These are phyloP conservation scores for Eriosoma lanigerum DNA, from an alignment of 1,140 invertebrate species.

Conservation along the genomic window DNA sequence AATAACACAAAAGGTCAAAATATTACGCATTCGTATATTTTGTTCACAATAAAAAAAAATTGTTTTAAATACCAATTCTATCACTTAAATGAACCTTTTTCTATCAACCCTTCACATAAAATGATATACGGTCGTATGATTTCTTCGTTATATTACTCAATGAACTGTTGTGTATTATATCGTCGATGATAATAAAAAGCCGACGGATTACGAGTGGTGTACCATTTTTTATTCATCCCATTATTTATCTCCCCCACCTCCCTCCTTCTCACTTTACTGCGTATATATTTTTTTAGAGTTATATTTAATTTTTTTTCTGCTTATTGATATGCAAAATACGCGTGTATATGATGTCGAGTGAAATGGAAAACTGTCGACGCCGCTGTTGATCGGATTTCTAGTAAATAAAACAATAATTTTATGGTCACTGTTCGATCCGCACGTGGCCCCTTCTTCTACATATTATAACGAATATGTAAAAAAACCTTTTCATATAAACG, in stretches of 20 bases:
- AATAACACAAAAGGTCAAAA: conserved; percentile 37
- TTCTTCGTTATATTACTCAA: conserved; percentile 52
- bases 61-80: conserved; percentile 45
- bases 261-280: neutral
- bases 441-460: too few species aligned
- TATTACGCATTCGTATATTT: conserved; percentile 39
- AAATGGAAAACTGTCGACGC: conserved; percentile 9
- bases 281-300: conserved; percentile 20
- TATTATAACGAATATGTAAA: too few species aligned
- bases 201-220: conserved; percentile 47
- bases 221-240: conserved; percentile 31
- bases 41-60: conserved; percentile 30
- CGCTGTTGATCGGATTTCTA: conserved; percentile 31
- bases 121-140: conserved; percentile 48
- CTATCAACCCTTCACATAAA: conserved; percentile 46
- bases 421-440: conserved; percentile 10
- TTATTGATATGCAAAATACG: conserved; percentile 51
- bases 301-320: conserved; percentile 26
- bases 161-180: conserved; percentile 48
- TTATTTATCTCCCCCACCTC: conserved; percentile 28
- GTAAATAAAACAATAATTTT: conserved; percentile 51
- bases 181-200: conserved; percentile 51
- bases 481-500: neutral
- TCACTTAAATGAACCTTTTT: conserved; percentile 47
- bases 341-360: neutral